Evolutionary conservation across 1,140 invertebrate species (phyloP).

Genomic region (Campoletis sonorensis): DNA sequence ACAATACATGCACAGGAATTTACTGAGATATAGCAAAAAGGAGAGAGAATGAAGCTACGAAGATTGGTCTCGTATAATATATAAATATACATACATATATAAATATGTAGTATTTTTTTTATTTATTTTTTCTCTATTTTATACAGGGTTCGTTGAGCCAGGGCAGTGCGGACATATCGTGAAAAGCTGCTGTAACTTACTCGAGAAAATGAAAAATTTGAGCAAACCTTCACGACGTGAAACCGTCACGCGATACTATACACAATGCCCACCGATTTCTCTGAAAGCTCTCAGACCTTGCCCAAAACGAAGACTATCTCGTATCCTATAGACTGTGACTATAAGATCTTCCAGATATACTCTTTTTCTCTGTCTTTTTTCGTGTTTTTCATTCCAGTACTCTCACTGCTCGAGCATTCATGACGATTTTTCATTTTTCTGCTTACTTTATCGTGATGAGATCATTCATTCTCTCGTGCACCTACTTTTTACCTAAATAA

Average conservation of each 20-base stretch:
- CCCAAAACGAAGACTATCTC: conserved; percentile 9
- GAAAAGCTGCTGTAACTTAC: conserved; percentile 38
- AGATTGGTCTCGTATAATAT: background rate
- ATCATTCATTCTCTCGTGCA: background rate
- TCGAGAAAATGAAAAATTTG: conserved; percentile 51
- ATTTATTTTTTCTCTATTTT: background rate
- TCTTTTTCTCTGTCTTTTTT: background rate
- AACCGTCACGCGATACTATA: conserved; percentile 35
- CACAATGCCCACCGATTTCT: conserved; percentile 47
- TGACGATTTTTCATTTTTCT: background rate
- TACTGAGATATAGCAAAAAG: conserved; percentile 54
- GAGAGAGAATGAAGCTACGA: conserved; percentile 10
- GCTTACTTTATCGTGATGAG: background rate
- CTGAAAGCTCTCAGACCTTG: conserved; percentile 31
- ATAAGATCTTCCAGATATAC: background rate
- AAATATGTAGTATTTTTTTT: background rate
- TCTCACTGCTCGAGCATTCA: background rate
- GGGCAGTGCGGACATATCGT: conserved; percentile 38
- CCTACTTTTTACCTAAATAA: too few relatives aligned
- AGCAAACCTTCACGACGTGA: background rate
- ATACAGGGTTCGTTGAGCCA: background rate
- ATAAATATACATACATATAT: background rate
- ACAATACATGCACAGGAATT: conserved; percentile 33
- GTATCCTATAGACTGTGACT: background rate
- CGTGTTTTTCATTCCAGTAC: background rate